These are phyloP conservation scores for Crocodylus rhombifer DNA, from an alignment of 2,797 vertebrate species.

Conservation along the genomic window DNA sequence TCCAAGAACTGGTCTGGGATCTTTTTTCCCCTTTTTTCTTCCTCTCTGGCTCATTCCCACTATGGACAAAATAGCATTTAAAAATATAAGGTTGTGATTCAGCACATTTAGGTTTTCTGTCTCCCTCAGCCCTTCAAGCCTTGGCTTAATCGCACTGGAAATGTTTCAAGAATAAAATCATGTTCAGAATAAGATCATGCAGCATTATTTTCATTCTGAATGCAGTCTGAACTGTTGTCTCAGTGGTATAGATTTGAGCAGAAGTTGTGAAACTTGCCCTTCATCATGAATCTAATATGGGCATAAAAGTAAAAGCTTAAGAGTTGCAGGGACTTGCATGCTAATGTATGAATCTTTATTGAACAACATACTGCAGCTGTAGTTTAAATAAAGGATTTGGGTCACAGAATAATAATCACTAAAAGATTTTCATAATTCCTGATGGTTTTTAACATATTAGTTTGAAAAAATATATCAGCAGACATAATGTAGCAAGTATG, in stretches of 20 bases:
- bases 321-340: neutral
- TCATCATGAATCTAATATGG: neutral
- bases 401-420: neutral
- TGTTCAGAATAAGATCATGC: slow-evolving; percentile 1
- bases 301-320: neutral
- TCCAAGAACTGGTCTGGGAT: neutral
- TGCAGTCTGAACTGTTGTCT: neutral
- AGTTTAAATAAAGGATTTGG: slow-evolving; percentile 29
- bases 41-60: neutral
- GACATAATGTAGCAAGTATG: neutral
- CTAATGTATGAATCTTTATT: neutral
- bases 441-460: neutral
- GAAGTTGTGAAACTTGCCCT: neutral
- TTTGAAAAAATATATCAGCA: neutral
- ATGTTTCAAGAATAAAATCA: neutral
- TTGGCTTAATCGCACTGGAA: neutral
- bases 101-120: neutral
- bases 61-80: neutral
- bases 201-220: slow-evolving; percentile 2
- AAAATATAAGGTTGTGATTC: neutral
- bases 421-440: neutral
- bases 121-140: neutral
- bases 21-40: neutral
- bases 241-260: neutral
- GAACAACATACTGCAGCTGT: neutral